These are phyloP conservation scores for Eira barbara DNA, from an alignment of 2,113 vertebrate species.

Conservation along the genomic window DNA sequence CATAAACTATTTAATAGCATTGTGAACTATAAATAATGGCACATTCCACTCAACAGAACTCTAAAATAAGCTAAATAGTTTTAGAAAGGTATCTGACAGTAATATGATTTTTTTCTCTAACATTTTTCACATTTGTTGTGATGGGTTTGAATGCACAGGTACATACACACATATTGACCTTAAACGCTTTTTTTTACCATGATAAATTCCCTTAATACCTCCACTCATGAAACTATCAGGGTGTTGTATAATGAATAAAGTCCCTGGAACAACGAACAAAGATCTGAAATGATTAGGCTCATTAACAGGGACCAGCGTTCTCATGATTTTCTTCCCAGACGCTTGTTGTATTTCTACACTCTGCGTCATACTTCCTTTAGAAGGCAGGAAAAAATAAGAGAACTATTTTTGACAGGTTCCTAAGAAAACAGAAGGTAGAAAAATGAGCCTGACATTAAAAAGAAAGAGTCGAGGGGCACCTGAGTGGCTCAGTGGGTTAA, in stretches of 20 bases:
- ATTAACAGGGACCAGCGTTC: neutral
- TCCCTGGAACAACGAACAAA: neutral
- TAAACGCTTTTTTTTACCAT: neutral
- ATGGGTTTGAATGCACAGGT: neutral
- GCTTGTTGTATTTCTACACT: neutral
- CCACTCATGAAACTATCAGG: neutral
- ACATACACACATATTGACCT: neutral
- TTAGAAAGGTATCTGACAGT: neutral
- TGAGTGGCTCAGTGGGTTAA: no score
- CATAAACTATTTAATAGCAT: neutral
- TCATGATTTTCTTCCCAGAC: neutral
- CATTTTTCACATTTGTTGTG: neutral
- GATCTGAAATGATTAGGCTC: neutral
- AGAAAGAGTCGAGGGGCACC: neutral
- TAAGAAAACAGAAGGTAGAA: neutral
- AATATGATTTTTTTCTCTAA: neutral
- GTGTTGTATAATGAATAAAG: neutral
- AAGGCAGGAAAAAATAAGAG: neutral
- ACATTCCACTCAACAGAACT: neutral
- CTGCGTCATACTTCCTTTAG: neutral
- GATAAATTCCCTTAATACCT: neutral
- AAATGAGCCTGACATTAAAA: neutral
- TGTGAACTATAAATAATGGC: neutral
- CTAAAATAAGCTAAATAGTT: neutral
- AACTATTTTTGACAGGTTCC: neutral